Base-by-base conservation (phyloP, 2,797 vertebrate species). In the Natrix natrix region DNA sequence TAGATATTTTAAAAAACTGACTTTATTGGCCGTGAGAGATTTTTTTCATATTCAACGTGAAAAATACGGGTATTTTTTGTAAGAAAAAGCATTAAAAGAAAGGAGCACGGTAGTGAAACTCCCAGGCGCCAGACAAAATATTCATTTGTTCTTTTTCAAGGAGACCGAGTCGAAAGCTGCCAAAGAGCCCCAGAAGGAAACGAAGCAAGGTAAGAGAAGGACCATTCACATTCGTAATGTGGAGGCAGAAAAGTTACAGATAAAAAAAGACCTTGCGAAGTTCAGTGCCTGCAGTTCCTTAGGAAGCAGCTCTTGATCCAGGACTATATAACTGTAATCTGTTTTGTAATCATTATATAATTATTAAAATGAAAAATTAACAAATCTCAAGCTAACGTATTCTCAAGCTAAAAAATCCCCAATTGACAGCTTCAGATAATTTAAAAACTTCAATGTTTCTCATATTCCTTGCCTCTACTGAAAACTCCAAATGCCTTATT, bases 121-220 rank as follows among this genome's bases (percentile, higher is more conserved):
- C 96, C 94, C 94, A 94, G 95, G 94, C 94, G 69, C 66, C 95
- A 96, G 97, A 96, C 96, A 96, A 96, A 96, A 96, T 96, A 96
- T 61, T 96, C 87, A 92, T 93, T 96, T 94, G 94, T 97, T 96
- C 96, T 95, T 92, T 96, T 96, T 94, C 95, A 95, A 96, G 96
- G 95, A 96, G 95, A 96, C 95, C 96, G 96, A 97, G 92, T 95
- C 93, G 94, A 96, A 97, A 97, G 97, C 97, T 97, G 97, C 97
- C 96, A 97, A 97, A 97, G 97, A 97, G 97, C 96, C 97, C 96
- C 95, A 91, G 96, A 96, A 97, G 95, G 96, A 95, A 95, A 96
- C 96, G 96, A 96, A 95, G 94, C 94, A 96, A 97, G 97, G 97
- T 97, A 97, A 96, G 96, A 96, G 95, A 93, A 94, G 93, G 95